A percentile compares a stretch with the other conserved stretches of the same genome.
phyloP scores from a whole-genome alignment of 2,888 invertebrate genomes.

The Neoscelio sp. region DNA sequence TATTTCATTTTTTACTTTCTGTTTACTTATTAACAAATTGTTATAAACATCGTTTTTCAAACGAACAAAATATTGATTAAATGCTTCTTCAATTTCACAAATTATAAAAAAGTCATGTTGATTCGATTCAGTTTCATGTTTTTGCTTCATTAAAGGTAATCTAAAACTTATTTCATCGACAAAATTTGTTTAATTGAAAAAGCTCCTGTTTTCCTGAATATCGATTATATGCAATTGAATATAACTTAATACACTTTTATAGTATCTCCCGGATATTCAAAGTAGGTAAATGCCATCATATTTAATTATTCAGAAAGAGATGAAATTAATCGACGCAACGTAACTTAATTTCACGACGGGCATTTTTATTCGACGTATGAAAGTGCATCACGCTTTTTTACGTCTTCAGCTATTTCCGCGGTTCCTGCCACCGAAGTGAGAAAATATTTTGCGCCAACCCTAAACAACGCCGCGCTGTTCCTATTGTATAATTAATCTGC shows the following conservation, averaged over 20 bases:
- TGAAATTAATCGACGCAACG: constrained; percentile 42
- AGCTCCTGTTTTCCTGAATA: constrained; percentile 58
- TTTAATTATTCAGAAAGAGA: constrained; percentile 38
- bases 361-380: constrained; percentile 24
- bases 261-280: constrained; percentile 46
- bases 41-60: neutral
- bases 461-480: constrained; percentile 13
- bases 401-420: constrained; percentile 9
- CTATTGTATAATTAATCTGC: constrained; percentile 46
- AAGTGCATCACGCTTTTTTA: constrained; percentile 5
- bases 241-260: constrained; percentile 59
- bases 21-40: neutral
- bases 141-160: constrained; percentile 50
- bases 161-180: constrained; percentile 41
- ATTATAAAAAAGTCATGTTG: constrained; percentile 12
- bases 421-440: constrained; percentile 21
- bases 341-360: constrained; percentile 40
- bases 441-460: constrained; percentile 28
- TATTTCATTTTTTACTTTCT: no score
- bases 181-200: constrained; percentile 58
- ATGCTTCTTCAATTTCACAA: constrained; percentile 13
- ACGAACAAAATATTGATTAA: constrained; percentile 1
- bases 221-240: constrained; percentile 64
- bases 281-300: constrained; percentile 47
- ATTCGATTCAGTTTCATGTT: constrained; percentile 12